phyloP scores from a whole-genome alignment of 2,113 vertebrate genomes.

The Phyllostomus discolor region DNA sequence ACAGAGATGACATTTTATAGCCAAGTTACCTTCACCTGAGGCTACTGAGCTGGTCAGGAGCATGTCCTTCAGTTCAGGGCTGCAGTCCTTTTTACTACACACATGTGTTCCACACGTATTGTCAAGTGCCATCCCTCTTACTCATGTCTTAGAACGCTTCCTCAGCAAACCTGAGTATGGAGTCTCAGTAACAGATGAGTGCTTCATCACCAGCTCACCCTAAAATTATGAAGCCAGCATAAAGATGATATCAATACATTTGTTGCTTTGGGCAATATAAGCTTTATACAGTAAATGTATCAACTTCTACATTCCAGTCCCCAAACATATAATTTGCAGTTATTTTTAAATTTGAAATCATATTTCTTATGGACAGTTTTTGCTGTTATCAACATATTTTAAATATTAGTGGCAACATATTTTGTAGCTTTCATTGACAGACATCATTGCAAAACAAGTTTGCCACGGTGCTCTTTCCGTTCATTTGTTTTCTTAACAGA shows the following conservation, averaged over 20 bases:
- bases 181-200: not conserved
- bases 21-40: not conserved
- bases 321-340: not conserved
- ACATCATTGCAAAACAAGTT: not conserved
- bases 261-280: not conserved
- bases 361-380: not conserved
- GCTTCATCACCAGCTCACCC: not conserved
- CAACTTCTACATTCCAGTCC: not conserved
- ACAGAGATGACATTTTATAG: not conserved
- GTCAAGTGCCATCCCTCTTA: not conserved
- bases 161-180: not conserved
- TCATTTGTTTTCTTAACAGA: not conserved
- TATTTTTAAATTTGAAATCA: not conserved
- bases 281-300: not conserved
- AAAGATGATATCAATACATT: not conserved
- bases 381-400: not conserved
- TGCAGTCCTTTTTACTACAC: not conserved
- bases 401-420: not conserved
- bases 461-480: not conserved
- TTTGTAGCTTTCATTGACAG: not conserved
- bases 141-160: not conserved
- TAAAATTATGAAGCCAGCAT: not conserved
- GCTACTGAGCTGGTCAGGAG: not conserved
- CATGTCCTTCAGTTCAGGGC: not conserved
- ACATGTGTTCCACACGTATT: fast-evolving